These are phyloP conservation scores for Meriones unguiculatus DNA, from an alignment of 2,113 vertebrate genomes.

Conservation along the genomic window DNA sequence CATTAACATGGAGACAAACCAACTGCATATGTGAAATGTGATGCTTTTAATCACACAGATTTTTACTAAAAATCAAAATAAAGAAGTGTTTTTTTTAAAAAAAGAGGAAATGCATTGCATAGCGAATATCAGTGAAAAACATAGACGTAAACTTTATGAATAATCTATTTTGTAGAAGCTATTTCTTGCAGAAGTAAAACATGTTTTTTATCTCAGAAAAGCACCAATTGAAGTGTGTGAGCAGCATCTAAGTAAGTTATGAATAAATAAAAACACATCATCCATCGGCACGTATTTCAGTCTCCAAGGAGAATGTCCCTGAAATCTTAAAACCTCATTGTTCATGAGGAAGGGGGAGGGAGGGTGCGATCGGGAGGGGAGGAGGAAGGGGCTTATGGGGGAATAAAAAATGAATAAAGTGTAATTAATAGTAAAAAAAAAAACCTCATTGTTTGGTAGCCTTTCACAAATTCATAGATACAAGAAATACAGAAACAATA, in stretches of 20 bases:
- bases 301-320: neutral
- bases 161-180: conserved; percentile 48
- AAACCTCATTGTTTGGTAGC: neutral
- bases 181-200: conserved; percentile 32
- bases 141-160: conserved; percentile 17
- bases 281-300: conserved; percentile 9
- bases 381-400: too few species aligned
- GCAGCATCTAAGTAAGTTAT: neutral
- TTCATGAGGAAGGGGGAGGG: neutral
- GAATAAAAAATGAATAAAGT: too few species aligned
- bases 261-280: conserved; percentile 49
- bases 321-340: conserved; percentile 5
- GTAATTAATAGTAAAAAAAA: neutral
- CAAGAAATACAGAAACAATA: neutral
- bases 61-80: conserved; percentile 25
- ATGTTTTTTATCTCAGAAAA: conserved; percentile 42
- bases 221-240: neutral
- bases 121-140: conserved; percentile 41
- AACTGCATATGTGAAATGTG: neutral
- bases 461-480: neutral
- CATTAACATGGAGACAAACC: neutral
- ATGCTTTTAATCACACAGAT: neutral
- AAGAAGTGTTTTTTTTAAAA: neutral
- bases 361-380: too few species aligned
- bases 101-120: neutral